Base-by-base conservation (phyloP, 2,888 invertebrate genomes). In the Latrodectus hesperus region DNA sequence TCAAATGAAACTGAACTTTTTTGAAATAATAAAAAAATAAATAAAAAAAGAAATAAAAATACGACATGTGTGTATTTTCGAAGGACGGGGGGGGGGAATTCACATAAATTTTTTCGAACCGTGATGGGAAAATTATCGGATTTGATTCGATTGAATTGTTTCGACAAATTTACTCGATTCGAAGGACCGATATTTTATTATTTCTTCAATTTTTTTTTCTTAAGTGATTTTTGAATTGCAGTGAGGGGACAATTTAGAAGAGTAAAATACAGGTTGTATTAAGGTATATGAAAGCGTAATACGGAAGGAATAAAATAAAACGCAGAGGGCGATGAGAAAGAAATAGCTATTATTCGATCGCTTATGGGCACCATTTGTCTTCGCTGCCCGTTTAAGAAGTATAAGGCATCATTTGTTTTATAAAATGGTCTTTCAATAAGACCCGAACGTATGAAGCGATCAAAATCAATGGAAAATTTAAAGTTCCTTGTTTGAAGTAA, bases 81-180 rank as follows among this genome's bases (percentile, higher is more conserved):
- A 17, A n/a, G 64, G 71, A 52, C 70, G 49, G 11, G 52, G 51
- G 49, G 11, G 52, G 51, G 26, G 12, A 53, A 55, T 64, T 80
- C 81, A 71, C 86, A 81, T 86, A 81, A 76, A 86, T 81, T 76
- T 67, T 49, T 78, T 53, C 72, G 51, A 26, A 81, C 51, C 64
- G 74, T 86, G 86, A 87, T 81, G 86, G 77, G 77, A 77, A 87
- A 87, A 87, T 87, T 87, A 87, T 87, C 80, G 81, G 81, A 87
- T 76, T 87, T 73, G 76, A 76, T 72, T 22, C 81, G 81, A 87
- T 87, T 81, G 77, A 87, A 87, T 77, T 87, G 76, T 87, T 87
- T 77, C 81, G 77, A 87, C 86, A 82, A 72, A 75, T 81, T 82
- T 81, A 72, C 77, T 68, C 86, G 85, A 85, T 60, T 71, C 60